These are phyloP conservation scores for Chrysocyon brachyurus DNA, from an alignment of 2,797 vertebrate species.

Conservation along the genomic window DNA sequence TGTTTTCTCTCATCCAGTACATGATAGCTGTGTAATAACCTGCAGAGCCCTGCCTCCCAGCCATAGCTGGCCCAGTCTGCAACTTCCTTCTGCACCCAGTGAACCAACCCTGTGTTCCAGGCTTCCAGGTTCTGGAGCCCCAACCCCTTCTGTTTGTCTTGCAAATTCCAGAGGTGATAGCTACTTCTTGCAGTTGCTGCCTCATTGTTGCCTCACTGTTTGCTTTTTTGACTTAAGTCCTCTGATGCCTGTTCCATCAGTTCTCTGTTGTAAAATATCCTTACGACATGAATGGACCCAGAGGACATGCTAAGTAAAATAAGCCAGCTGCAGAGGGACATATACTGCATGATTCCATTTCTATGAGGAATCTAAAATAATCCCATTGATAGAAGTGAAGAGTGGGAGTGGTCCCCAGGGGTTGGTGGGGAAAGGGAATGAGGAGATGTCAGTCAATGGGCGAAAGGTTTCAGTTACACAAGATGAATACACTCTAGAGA, in stretches of 20 bases:
- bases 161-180: not conserved
- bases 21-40: no score
- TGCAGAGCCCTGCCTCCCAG: no score
- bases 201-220: not conserved
- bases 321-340: not conserved
- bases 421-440: no score
- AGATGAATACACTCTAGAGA: not conserved
- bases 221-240: not conserved
- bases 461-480: not conserved
- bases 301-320: not conserved
- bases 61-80: rapidly evolving
- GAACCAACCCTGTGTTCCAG: not conserved
- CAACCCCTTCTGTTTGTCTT: not conserved
- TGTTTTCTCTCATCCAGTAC: not conserved
- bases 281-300: no score
- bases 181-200: not conserved
- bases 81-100: rapidly evolving
- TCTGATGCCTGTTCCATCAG: not conserved
- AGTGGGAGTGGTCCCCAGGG: not conserved
- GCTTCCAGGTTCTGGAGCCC: not conserved
- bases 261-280: not conserved
- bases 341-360: not conserved
- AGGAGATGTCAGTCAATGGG: not conserved
- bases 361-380: not conserved
- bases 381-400: not conserved